Evolutionary conservation across 1,140 invertebrate genomes (phyloP), one percentile per base, ranked within the genome.

Genomic region (Pantala flavescens): DNA sequence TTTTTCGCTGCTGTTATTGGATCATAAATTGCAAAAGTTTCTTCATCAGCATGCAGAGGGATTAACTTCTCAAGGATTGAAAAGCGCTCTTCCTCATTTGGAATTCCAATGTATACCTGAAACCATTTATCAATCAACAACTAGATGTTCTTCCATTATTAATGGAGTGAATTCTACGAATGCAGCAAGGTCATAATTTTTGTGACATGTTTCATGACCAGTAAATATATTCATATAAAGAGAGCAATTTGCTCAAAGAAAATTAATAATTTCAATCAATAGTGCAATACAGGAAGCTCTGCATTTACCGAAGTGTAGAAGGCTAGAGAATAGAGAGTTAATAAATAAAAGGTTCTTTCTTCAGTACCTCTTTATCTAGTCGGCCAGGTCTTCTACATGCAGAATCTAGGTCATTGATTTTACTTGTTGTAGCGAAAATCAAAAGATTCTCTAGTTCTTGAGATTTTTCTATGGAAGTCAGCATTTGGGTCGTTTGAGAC

Each of bases 51-150:
- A 36, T 36, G 9, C 9, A 5, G 3, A 3, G n/a, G 49, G 16
- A 63, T 19, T 7, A 63, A 12, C 49, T 63, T 21, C 12, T 63
- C n/a, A 1, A 63, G 5, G 12, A 63, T 63, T 3, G 14, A 16
- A 19, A 1, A 63, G 12, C 49, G 49, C 49, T 63, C 49, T 63
- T 16, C 49, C n/a, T 63, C 49, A 63, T 63, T 21, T 3, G 49
- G 49, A 63, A 63, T 63, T 16, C 49, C 49, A 63, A 63, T 63
- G 49, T 63, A 63, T 12, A 63, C 49, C 49, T 63, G 49, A 63
- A 63, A 63, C n/a, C 28, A 36, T 36, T 5, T 5, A 36, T 36
- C 3, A 36, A 36, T 36, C 28, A 9, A 36, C 9, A n/a, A n/a
- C n/a, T n/a, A n/a, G n/a, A n/a, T n/a, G n/a, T n/a, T n/a, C n/a